Conservation (phyloP, 1,140 invertebrate species). For the Leptopilina boulardi region DNA sequence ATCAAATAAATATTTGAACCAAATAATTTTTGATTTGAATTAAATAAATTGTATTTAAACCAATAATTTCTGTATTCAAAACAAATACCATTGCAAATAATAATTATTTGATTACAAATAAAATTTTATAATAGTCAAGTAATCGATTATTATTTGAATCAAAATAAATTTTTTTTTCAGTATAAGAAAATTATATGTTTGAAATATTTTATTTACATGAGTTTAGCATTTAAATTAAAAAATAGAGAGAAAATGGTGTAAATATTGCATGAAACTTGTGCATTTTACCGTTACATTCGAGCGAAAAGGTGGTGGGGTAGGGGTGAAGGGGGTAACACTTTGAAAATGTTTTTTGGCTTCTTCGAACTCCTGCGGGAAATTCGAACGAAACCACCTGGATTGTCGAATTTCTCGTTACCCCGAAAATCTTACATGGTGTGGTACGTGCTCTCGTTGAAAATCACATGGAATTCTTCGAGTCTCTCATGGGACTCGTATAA, state of each 20-base stretch:
- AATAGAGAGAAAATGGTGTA: background rate
- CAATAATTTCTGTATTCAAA: too few relatives aligned
- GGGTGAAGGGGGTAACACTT: background rate
- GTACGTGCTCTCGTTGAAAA: constrained; percentile 46
- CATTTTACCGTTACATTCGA: background rate
- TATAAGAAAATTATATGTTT: too few relatives aligned
- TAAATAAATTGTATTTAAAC: too few relatives aligned
- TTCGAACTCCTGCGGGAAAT: constrained; percentile 62
- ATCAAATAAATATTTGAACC: too few relatives aligned
- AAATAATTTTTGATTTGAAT: too few relatives aligned
- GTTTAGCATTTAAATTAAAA: background rate
- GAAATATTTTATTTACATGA: too few relatives aligned
- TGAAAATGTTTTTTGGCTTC: constrained; percentile 39
- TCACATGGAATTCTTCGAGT: constrained; percentile 26
- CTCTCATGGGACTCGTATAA: constrained; percentile 43
- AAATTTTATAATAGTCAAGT: too few relatives aligned
- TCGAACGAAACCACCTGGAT: constrained; percentile 51
- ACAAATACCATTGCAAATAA: too few relatives aligned
- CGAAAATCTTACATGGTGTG: constrained; percentile 61
- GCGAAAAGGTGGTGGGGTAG: too few relatives aligned
- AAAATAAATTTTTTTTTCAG: too few relatives aligned
- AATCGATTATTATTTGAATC: too few relatives aligned
- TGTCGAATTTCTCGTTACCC: constrained; percentile 63
- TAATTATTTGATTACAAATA: too few relatives aligned
- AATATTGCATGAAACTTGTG: background rate